These are phyloP conservation scores for Rhagonycha lutea DNA, from an alignment of 2,888 invertebrate genomes.

Conservation along the genomic window DNA sequence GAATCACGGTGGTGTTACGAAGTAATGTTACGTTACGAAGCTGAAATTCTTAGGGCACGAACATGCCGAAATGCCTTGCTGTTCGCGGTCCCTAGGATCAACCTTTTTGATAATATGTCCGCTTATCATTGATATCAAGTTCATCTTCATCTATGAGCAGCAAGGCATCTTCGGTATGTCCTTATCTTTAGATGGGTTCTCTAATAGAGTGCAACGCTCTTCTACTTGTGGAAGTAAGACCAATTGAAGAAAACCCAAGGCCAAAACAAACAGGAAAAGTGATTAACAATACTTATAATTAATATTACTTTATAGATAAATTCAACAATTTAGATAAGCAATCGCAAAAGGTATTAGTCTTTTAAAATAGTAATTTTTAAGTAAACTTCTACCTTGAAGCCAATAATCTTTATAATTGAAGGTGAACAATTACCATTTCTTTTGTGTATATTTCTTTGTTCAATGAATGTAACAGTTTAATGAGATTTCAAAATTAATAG, in stretches of 20 bases:
- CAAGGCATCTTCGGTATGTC: too few species aligned
- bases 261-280: not conserved
- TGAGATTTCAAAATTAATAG: not conserved
- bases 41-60: too few species aligned
- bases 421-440: not conserved
- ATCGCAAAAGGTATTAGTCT: not conserved
- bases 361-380: not conserved
- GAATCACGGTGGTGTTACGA: too few species aligned
- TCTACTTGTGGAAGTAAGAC: not conserved
- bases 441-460: not conserved
- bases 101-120: too few species aligned
- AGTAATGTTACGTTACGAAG: not conserved
- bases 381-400: not conserved
- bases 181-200: not conserved
- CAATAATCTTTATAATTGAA: not conserved
- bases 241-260: not conserved
- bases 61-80: too few species aligned
- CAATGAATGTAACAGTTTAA: not conserved
- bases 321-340: not conserved
- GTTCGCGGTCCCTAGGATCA: too few species aligned
- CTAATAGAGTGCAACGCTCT: not conserved
- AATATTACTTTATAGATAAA: not conserved
- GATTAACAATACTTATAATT: not conserved
- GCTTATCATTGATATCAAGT: too few species aligned
- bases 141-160: too few species aligned